These are phyloP conservation scores for Girardia tigrina DNA, from an alignment of 2,888 invertebrate species.

Conservation along the genomic window DNA sequence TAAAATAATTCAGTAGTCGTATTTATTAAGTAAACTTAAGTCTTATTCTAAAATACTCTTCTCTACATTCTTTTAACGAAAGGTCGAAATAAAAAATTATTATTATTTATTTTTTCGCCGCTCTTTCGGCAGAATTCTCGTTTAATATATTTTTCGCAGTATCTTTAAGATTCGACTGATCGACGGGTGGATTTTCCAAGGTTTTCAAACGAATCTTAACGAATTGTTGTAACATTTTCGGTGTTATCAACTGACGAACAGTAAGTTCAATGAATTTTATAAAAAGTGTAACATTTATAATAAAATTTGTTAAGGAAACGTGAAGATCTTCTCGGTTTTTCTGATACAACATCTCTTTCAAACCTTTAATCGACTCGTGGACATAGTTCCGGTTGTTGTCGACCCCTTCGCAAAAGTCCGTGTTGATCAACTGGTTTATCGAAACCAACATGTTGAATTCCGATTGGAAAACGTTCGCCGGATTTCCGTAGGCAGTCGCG, in stretches of 20 bases:
- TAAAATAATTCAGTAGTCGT: too few relatives aligned
- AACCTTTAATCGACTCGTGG: background rate
- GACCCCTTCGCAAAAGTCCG: background rate
- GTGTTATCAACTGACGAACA: background rate
- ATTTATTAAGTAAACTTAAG: too few relatives aligned
- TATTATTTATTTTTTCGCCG: too few relatives aligned
- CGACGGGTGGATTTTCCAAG: background rate
- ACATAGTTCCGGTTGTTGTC: background rate
- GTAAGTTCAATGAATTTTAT: background rate
- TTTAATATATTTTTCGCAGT: too few relatives aligned
- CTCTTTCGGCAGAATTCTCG: too few relatives aligned
- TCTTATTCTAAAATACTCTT: too few relatives aligned
- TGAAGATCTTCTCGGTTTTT: background rate
- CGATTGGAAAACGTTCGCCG: background rate
- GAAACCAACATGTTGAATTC: constrained; percentile 3
- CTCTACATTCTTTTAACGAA: too few relatives aligned
- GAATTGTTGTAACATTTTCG: constrained; percentile 9
- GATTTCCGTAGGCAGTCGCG: background rate
- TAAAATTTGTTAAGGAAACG: background rate
- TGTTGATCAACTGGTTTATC: background rate
- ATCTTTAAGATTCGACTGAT: background rate
- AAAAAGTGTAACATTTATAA: background rate
- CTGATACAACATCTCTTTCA: constrained; percentile 15
- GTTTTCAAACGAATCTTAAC: constrained; percentile 8
- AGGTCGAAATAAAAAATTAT: too few relatives aligned